phyloP scores from a whole-genome alignment of 2,113 vertebrate genomes.

The Falcunculus frontatus region DNA sequence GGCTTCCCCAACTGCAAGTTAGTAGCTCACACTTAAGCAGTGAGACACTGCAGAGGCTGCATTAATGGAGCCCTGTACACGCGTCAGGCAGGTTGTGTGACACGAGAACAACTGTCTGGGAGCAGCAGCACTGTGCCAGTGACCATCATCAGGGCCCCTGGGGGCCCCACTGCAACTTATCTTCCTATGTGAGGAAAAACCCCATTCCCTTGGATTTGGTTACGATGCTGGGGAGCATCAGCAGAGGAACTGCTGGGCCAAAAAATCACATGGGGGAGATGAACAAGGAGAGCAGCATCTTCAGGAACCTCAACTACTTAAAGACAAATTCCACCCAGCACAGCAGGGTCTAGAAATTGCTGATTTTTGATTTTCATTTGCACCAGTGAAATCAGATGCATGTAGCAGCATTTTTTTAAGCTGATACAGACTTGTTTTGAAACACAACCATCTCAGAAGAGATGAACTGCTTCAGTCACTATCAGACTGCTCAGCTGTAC shows the following conservation, averaged over 20 bases:
- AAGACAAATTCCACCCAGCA: background rate
- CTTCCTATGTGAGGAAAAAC: background rate
- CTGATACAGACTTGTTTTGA: background rate
- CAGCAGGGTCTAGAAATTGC: fast-evolving
- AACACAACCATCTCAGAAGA: background rate
- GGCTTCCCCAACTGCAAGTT: slow-evolving; percentile 24
- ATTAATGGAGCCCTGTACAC: background rate
- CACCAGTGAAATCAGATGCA: background rate
- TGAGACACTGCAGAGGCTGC: background rate
- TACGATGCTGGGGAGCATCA: background rate
- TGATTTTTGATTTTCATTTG: background rate
- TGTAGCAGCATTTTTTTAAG: fast-evolving
- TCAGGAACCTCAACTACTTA: background rate
- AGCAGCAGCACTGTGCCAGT: background rate
- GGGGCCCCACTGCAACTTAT: background rate
- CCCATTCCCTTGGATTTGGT: background rate
- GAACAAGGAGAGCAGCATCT: background rate
- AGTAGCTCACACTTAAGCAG: background rate
- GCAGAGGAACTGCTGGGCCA: background rate
- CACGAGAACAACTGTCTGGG: slow-evolving; percentile 11
- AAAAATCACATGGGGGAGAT: background rate
- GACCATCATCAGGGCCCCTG: background rate
- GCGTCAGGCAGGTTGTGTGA: background rate
- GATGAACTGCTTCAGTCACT: background rate
- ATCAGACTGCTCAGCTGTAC: background rate